Evolutionary conservation across 2,113 vertebrate species (phyloP).

Genomic region (Pterophyllum scalare): DNA sequence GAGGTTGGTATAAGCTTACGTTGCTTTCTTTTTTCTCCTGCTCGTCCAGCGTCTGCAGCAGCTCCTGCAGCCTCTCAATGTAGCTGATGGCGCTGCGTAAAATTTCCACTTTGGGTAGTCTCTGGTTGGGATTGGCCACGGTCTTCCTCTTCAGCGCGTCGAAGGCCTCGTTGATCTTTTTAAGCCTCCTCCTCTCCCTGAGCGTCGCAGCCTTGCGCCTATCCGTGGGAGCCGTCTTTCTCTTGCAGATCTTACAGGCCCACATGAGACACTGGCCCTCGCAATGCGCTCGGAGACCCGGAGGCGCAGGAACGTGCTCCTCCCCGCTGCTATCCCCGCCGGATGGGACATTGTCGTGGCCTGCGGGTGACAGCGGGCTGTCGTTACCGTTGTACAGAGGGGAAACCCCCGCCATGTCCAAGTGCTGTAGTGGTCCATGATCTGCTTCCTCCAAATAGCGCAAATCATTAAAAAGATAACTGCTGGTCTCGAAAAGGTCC

Average conservation of each 20-base stretch:
- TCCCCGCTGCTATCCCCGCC: constrained; percentile 93
- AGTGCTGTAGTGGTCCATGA: constrained; percentile 88
- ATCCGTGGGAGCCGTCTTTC: constrained; percentile 93
- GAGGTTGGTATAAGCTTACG: constrained; percentile 80
- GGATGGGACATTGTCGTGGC: constrained; percentile 87
- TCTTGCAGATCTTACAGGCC: constrained; percentile 98
- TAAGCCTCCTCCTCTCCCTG: constrained; percentile 91
- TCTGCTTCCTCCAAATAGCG: constrained; percentile 92
- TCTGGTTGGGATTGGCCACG: constrained; percentile 95
- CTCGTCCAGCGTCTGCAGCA: constrained; percentile 92
- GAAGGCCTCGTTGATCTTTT: constrained; percentile 99
- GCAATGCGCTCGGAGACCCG: constrained; percentile 90
- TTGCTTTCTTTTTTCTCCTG: constrained; percentile 87
- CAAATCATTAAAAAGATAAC: constrained; percentile 92
- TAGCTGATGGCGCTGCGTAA: constrained; percentile 97
- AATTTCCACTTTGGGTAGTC: constrained; percentile 98
- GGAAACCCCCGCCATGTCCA: constrained; percentile 92
- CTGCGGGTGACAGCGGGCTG: constrained; percentile 86
- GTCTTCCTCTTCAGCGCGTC: constrained; percentile 94
- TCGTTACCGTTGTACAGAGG: constrained; percentile 90
- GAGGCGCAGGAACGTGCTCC: constrained; percentile 94
- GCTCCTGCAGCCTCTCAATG: constrained; percentile 94
- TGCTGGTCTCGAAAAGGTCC: constrained; percentile 99
- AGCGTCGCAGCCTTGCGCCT: constrained; percentile 95
- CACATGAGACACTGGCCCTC: constrained; percentile 95